phyloP scores from a whole-genome alignment of 2,113 vertebrate genomes.

The Apteryx mantelli region DNA sequence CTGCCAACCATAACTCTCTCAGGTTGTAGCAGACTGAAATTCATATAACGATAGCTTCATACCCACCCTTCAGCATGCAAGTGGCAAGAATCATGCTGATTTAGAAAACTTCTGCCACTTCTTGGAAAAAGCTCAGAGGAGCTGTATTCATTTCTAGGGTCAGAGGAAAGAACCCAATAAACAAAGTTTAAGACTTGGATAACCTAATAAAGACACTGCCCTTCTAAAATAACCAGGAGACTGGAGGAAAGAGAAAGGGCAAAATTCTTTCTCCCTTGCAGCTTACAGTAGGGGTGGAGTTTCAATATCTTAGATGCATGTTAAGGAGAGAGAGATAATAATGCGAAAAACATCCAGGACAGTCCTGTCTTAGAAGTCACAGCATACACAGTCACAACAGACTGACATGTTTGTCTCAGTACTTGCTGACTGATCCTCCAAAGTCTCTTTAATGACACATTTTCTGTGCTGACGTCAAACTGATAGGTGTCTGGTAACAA shows the following conservation, averaged over 20 bases:
- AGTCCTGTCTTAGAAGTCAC: background rate
- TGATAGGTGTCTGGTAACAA: background rate
- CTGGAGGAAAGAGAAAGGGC: background rate
- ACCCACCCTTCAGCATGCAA: background rate
- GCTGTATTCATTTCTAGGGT: background rate
- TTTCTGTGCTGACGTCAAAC: background rate
- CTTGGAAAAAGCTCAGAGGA: background rate
- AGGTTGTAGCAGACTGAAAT: background rate
- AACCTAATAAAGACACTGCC: background rate
- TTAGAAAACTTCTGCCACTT: background rate
- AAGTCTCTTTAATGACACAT: slow-evolving; percentile 21
- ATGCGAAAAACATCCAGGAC: background rate
- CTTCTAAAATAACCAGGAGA: background rate
- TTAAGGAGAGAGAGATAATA: background rate
- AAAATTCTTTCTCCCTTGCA: background rate
- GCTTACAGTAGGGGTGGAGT: background rate
- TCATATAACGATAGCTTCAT: background rate
- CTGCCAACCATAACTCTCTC: background rate
- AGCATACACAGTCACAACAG: background rate
- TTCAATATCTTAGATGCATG: background rate
- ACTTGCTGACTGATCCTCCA: background rate
- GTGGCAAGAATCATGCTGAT: background rate
- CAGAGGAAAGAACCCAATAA: background rate
- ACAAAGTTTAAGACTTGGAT: background rate
- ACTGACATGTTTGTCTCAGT: background rate